Evolutionary conservation across 2,113 vertebrate genomes (phyloP).

Genomic region (Alligator sinensis): DNA sequence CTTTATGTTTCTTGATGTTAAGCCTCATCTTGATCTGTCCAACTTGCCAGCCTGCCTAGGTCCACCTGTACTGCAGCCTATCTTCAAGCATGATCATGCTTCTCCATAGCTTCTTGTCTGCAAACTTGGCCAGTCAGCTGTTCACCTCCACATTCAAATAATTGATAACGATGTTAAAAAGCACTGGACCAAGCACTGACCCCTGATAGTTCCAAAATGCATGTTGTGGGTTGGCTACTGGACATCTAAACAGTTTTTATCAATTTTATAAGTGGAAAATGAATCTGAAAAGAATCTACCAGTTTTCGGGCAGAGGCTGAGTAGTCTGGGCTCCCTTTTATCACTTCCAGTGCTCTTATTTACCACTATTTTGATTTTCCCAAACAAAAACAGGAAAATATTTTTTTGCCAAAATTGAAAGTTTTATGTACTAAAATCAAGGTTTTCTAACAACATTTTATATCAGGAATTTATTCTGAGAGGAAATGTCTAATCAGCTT

Average conservation of each 20-base stretch:
- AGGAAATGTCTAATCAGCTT: not conserved
- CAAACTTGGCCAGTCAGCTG: too few species aligned
- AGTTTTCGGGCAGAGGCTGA: not conserved
- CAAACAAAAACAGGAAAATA: not conserved
- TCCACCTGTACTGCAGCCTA: too few species aligned
- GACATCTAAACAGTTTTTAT: not conserved
- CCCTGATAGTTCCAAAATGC: too few species aligned
- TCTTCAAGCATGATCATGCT: too few species aligned
- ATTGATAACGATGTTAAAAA: too few species aligned
- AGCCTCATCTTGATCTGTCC: too few species aligned
- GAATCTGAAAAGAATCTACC: slow-evolving; percentile 2
- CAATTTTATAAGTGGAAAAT: not conserved
- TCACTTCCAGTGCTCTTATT: not conserved
- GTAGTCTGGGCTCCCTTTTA: not conserved
- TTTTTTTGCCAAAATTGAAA: not conserved
- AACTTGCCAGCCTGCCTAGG: too few species aligned
- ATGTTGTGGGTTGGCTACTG: not conserved
- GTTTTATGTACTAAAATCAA: not conserved
- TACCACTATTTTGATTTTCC: not conserved
- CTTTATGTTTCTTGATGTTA: too few species aligned
- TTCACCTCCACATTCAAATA: too few species aligned
- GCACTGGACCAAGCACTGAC: too few species aligned
- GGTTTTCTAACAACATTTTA: not conserved
- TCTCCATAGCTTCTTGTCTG: too few species aligned
- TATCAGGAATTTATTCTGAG: not conserved